Conservation (phyloP, 2,888 invertebrate genomes). For the Patella depressa region DNA sequence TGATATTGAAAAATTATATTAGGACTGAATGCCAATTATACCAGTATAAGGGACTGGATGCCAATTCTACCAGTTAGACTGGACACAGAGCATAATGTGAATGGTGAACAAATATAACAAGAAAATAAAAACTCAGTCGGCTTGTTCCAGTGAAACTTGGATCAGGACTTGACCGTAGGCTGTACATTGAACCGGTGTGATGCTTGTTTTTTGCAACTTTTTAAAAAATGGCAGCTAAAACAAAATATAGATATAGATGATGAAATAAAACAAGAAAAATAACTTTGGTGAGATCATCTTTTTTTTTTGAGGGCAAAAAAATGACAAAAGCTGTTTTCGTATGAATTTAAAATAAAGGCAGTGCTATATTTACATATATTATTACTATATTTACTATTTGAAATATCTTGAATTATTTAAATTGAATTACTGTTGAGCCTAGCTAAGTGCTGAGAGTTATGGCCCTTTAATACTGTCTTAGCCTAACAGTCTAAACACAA, state of each 20-base stretch:
- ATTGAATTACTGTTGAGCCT: background rate
- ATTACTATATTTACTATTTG: constrained; percentile 11
- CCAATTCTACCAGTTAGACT: constrained; percentile 4
- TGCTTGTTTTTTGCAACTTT: background rate
- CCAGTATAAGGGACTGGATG: constrained; percentile 1
- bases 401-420: constrained; percentile 9
- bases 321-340: too few species aligned
- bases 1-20: constrained; percentile 2
- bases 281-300: too few species aligned
- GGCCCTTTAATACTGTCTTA: constrained; percentile 4
- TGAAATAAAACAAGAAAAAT: too few species aligned
- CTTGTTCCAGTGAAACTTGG: background rate
- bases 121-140: background rate
- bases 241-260: too few species aligned
- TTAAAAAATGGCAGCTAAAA: constrained; percentile 4
- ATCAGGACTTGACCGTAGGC: background rate
- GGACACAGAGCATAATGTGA: background rate
- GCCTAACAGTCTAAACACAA: constrained; percentile 4
- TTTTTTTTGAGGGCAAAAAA: too few species aligned
- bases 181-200: constrained; percentile 8
- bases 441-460: background rate
- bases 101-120: background rate
- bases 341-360: too few species aligned
- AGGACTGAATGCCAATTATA: constrained; percentile 2
- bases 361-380: background rate